These are phyloP conservation scores for Bombyx huttoni DNA, from an alignment of 2,888 invertebrate genomes.

Conservation along the genomic window DNA sequence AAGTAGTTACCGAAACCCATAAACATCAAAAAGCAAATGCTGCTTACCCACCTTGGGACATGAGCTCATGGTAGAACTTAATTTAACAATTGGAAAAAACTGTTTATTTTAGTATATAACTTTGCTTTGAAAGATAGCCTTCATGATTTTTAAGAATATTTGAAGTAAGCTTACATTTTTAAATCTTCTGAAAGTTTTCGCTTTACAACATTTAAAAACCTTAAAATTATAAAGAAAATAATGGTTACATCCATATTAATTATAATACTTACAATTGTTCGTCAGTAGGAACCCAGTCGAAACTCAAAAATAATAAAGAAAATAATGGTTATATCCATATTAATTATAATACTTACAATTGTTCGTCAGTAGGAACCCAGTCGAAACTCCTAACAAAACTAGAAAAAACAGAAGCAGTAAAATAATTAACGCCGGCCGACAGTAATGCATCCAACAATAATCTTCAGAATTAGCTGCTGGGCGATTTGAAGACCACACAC, in stretches of 20 bases:
- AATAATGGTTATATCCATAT: constrained; percentile 8
- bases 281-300: constrained; percentile 69
- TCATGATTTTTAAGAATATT: too few relatives aligned
- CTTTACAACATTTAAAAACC: too few relatives aligned
- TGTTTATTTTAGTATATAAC: too few relatives aligned
- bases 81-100: too few relatives aligned
- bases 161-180: too few relatives aligned
- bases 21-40: too few relatives aligned
- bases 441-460: constrained; percentile 69
- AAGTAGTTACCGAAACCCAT: too few relatives aligned
- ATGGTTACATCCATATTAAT: constrained; percentile 1
- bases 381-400: constrained; percentile 68
- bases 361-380: constrained; percentile 72
- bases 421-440: constrained; percentile 67
- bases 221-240: too few relatives aligned
- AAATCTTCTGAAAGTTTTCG: too few relatives aligned
- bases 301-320: neutral
- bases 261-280: constrained; percentile 69
- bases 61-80: too few relatives aligned
- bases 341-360: constrained; percentile 61
- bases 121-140: too few relatives aligned
- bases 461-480: constrained; percentile 59
- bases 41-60: too few relatives aligned
- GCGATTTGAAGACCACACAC: constrained; percentile 37
- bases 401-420: constrained; percentile 67